Base-by-base conservation (phyloP, 2,888 invertebrate genomes). In the Drosophila bunnanda region DNA sequence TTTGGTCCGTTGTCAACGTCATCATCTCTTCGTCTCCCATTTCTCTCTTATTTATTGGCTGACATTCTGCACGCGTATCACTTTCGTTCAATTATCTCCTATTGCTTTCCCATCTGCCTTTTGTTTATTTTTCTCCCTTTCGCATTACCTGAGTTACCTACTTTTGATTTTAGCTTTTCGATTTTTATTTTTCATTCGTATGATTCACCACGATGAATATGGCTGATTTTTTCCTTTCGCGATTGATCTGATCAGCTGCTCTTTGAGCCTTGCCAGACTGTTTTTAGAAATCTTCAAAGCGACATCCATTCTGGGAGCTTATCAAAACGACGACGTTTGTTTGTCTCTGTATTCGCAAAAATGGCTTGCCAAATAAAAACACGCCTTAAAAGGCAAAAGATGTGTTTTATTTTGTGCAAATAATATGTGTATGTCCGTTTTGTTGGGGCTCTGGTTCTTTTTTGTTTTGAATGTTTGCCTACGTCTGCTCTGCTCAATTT, bases 161-260 rank as follows among this genome's bases (percentile, higher is more conserved):
- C 68, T 71, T 71, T 58, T 52, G 58, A 78, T 78, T 60, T 77
- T 69, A 57, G 36, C 22, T 34, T 22, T 44, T 46, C 38, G 30
- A 17, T 15, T 36, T 59, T 62, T 48, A 30, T 17, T 32, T 56
- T 68, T 54, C 34, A 44, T 54, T 52, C 36, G 46, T 8, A 55
- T 39, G 39, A 59, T 41, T 55, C 55, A 55, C 38, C 20, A 8
- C 7, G 13, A 20, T 38, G 25, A 50, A 53, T 30, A n/a, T n/a
- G 13, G 13, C 30, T 9, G 10, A 52, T n/a, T 53, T 30, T 53
- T 54, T 39, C 39, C 30, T 39, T 53, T 59, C 12, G 10, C 30
- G 22, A 55, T 39, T 55, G 65, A 84, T 78, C 82, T 22, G 50
- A 52, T 79, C 84, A 84, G 82, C 84, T 84, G 82, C 39, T 52